Conservation (phyloP, 2,113 vertebrate genomes). For the Naja naja region DNA sequence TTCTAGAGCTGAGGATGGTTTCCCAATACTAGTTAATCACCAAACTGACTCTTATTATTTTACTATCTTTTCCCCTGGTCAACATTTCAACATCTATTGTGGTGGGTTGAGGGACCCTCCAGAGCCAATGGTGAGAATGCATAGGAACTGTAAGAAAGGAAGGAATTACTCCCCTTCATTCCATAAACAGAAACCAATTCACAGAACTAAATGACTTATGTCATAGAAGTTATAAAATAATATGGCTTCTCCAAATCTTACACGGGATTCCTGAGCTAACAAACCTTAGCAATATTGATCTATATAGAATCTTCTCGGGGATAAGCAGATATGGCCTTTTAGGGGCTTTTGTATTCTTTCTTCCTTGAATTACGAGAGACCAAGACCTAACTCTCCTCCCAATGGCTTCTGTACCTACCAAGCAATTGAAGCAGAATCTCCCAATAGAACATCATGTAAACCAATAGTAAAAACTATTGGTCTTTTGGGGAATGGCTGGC, state of each 20-base stretch:
- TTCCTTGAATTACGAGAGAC: too few relatives aligned
- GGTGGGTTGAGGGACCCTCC: not conserved
- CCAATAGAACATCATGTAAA: not conserved
- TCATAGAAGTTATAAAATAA: not conserved
- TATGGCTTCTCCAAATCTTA: not conserved
- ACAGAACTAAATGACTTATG: not conserved
- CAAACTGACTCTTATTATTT: not conserved
- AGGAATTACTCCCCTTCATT: not conserved
- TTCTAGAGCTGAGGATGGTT: not conserved
- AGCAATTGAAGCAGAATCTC: not conserved
- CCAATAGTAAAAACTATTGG: not conserved
- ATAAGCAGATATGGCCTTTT: not conserved
- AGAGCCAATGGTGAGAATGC: not conserved
- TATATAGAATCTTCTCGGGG: not conserved
- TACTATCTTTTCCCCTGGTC: not conserved
- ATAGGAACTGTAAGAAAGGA: not conserved
- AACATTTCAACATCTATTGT: not conserved
- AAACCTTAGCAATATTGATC: not conserved
- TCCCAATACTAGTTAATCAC: not conserved
- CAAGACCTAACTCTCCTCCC: too few relatives aligned
- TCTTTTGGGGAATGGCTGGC: not conserved
- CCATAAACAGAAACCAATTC: not conserved
- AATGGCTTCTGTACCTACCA: not conserved
- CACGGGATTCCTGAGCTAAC: not conserved
- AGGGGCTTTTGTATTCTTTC: not conserved